Base-by-base conservation (phyloP, 2,113 vertebrate genomes). In the Suncus etruscus region DNA sequence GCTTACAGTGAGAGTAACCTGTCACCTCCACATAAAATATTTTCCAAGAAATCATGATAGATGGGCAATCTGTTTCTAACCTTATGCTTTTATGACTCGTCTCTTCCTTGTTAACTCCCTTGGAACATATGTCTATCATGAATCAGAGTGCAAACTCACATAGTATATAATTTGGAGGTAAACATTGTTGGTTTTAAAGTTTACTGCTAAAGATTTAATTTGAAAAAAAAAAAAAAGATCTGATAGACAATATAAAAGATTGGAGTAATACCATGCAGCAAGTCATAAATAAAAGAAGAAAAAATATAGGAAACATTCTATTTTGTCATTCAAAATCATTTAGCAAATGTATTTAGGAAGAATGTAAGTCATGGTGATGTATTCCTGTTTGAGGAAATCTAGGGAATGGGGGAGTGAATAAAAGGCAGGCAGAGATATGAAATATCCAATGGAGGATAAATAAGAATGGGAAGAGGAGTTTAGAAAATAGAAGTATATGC, bases 21-120 rank as follows among this genome's bases (percentile, higher is more conserved):
- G 79, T 96, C n/a, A 94, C 0, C 91, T 91, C 3, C 29, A 69
- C 27, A 45, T 95, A 54, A 94, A 91, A 58, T 91, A 86, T 78
- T 91, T 91, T 94, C 81, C 31, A 14, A 74, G 70, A 11, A 25
- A 68, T 86, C 58, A 50, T 82, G 86, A 94, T 90, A 51, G 48
- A 91, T 79, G 66, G 51, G 74, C 29, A 70, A 31, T 89, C 32
- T 74, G 63, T 83, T 92, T 91, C 79, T 69, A 81, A 90, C 14
- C 15, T 65, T 79, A 18, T 6, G 24, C 27, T 86, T 94, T 92
- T 81, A 84, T 76, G 75, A 79, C 68, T 51, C 90, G 1, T 45
- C 32, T 15, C 3, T 93, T 45, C 47, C 18, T 92, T 77, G 25
- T 88, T 81, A 72, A 87, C 48, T 88, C 87, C 50, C 25, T 83